A percentile compares a stretch with the other conserved stretches of the same genome.
Evolutionary conservation across 1,140 invertebrate genomes (phyloP).

Genomic region (Nautilus pompilius): DNA sequence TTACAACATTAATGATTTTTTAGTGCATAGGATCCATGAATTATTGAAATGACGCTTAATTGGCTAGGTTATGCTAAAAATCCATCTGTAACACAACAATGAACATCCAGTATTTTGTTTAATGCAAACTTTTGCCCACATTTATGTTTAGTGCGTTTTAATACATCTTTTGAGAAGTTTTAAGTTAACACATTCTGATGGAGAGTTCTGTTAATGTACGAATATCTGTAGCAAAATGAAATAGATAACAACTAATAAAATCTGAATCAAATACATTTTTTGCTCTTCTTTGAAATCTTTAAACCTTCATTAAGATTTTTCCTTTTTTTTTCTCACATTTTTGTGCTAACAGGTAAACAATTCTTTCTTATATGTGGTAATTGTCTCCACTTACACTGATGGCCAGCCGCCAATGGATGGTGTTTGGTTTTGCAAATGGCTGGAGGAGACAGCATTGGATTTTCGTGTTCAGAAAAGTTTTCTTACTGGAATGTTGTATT

Average conservation of each 20-base stretch:
- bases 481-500: constrained; percentile 58
- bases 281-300: not conserved
- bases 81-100: not conserved
- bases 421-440: constrained; percentile 62
- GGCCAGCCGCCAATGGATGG: constrained; percentile 58
- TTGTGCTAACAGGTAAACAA: not conserved
- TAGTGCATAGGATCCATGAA: not conserved
- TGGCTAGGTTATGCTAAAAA: not conserved
- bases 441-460: constrained; percentile 60
- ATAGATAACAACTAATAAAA: not conserved
- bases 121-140: too few relatives aligned
- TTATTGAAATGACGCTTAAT: not conserved
- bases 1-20: not conserved
- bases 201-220: not conserved
- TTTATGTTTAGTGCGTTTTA: too few relatives aligned
- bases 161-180: too few relatives aligned
- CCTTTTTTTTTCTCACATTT: not conserved
- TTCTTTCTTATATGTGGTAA: constrained; percentile 50
- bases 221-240: not conserved
- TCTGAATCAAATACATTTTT: not conserved
- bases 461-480: constrained; percentile 61
- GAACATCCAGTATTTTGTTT: too few relatives aligned
- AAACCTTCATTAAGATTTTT: not conserved
- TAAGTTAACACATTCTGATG: not conserved
- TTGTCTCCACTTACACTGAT: constrained; percentile 63